Evolutionary conservation across 2,888 invertebrate genomes (phyloP), one percentile per base, ranked within the genome.

Genomic region (Odontocolon sp.): DNA sequence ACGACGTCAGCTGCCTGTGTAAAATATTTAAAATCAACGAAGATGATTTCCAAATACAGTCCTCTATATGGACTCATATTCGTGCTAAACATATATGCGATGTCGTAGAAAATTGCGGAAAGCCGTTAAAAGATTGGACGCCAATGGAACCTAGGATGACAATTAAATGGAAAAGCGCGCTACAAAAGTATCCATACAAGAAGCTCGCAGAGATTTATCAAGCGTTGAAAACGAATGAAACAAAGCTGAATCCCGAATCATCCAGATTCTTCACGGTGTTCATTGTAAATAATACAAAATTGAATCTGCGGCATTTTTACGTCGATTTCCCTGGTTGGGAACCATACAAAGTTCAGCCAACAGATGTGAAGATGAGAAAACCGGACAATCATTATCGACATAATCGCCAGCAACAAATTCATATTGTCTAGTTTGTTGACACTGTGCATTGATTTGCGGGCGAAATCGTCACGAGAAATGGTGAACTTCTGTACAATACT

Each of bases 11-110:
- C 40, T 40, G 40, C 16, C 40, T 40, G 40, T 40, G 40, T 16
- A 40, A 40, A 40, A 40, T 28, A 52, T 52, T 52, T 28, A 52
- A 52, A 52, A 52, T 52, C 50, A n/a, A 52, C 50, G 50, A 52
- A 52, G 50, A 52, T 52, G 50, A 52, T 52, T 52, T 52, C 26
- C 50, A 52, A 52, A 28, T 52, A 52, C 50, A 52, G 50, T 52
- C 50, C 50, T 52, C 31, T 52, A 52, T 52, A 28, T 52, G 50
- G 50, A 52, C 50, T 52, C 50, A 52, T 52, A 26, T 52, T 52
- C 11, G 1, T 52, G 11, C 50, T 52, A 52, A 11, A 52, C 50
- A 28, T n/a, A 26, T 52, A 31, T 52, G 31, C 31, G 50, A 52
- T 52, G 50, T 52, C 50, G 50, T 52, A 28, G 50, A 52, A 52